Percentiles rank a stretch among this genome's conserved stretches.
These are phyloP conservation scores for Drosophila mulleri DNA, from an alignment of 2,888 invertebrate species.

Conservation along the genomic window DNA sequence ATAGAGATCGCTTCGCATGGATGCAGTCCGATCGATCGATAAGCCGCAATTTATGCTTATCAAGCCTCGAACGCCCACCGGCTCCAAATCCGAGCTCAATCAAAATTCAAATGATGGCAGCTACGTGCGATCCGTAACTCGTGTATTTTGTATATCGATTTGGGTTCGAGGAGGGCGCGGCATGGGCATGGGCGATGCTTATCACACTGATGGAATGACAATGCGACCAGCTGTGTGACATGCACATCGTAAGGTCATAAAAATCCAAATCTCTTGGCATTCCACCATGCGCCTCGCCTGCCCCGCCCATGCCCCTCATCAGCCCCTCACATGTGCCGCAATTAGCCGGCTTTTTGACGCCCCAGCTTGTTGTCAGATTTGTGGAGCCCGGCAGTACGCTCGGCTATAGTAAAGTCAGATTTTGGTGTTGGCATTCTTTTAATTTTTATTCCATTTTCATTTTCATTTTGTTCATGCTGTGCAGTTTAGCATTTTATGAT, in stretches of 20 bases:
- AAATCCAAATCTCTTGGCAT: slow-evolving; percentile 39
- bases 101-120: slow-evolving; percentile 45
- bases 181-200: slow-evolving; percentile 62
- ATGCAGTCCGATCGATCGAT: slow-evolving; percentile 63
- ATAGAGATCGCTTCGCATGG: slow-evolving; percentile 32
- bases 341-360: slow-evolving; percentile 74
- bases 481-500: slow-evolving; percentile 80
- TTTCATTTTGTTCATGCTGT: slow-evolving; percentile 72
- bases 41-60: slow-evolving; percentile 71
- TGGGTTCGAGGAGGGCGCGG: slow-evolving; percentile 4
- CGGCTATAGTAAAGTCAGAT: slow-evolving; percentile 17
- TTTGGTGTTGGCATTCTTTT: slow-evolving; percentile 16
- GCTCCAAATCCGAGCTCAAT: slow-evolving; percentile 12
- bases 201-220: slow-evolving; percentile 73
- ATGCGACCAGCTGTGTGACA: slow-evolving; percentile 53
- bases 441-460: slow-evolving; percentile 18
- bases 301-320: background rate
- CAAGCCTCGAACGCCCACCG: slow-evolving; percentile 62
- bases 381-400: slow-evolving; percentile 38
- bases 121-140: slow-evolving; percentile 45
- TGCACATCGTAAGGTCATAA: slow-evolving; percentile 49
- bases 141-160: background rate
- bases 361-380: slow-evolving; percentile 66
- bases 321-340: slow-evolving; percentile 57
- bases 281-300: slow-evolving; percentile 22